Conservation (phyloP, 2,888 invertebrate genomes). For the Oscheius sp. region DNA sequence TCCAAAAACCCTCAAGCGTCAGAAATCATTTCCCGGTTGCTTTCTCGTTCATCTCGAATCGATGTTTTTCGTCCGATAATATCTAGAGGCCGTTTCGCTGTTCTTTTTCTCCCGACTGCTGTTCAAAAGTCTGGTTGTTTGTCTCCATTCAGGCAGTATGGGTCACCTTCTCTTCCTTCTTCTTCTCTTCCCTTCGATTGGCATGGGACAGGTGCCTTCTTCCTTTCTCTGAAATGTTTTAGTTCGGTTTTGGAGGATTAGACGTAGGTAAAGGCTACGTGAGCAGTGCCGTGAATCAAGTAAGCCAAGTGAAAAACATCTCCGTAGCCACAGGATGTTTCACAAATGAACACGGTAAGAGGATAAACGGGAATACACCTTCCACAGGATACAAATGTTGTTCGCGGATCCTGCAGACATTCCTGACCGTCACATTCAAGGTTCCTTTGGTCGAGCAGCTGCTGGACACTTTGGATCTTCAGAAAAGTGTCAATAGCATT, state of each 20-base stretch:
- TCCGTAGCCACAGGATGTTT: constrained; percentile 12
- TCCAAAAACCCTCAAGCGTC: too few species aligned
- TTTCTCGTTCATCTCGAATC: background rate
- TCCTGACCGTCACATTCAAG: constrained; percentile 11
- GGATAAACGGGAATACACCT: background rate
- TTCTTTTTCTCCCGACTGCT: background rate
- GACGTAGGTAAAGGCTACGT: background rate
- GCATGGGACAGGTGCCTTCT: background rate
- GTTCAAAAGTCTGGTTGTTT: constrained; percentile 7
- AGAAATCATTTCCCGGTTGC: background rate
- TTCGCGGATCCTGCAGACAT: background rate
- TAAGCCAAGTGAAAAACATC: background rate
- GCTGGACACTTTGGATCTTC: constrained; percentile 16
- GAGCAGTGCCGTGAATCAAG: background rate
- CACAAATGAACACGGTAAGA: constrained; percentile 18
- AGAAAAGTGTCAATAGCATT: constrained; percentile 17
- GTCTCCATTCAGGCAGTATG: too few species aligned
- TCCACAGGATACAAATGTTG: constrained; percentile 16
- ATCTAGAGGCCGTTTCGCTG: background rate
- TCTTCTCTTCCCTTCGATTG: background rate
- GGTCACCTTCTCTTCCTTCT: constrained; percentile 1
- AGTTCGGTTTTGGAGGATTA: constrained; percentile 21
- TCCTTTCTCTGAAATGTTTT: background rate
- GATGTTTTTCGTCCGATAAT: background rate
- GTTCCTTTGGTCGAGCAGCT: background rate